Evolutionary conservation across 2,888 invertebrate species (phyloP).

Genomic region (Ypsolopha scabrella): DNA sequence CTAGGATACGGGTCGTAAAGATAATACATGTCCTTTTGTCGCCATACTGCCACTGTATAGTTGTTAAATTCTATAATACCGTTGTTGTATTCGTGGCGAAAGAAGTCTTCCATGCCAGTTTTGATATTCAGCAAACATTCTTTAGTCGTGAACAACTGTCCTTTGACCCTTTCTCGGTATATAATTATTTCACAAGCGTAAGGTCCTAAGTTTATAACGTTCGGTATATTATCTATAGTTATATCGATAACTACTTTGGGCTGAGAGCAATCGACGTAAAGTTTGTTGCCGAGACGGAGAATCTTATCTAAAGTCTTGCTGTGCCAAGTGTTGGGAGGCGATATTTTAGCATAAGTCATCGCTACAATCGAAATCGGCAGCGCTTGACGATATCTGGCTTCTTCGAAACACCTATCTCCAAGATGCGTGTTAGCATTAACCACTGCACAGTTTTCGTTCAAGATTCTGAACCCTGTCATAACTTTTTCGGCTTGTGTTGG

Average conservation of each 20-base stretch:
- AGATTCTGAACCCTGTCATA: slow-evolving; percentile 65
- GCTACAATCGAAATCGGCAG: slow-evolving; percentile 70
- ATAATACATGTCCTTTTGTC: slow-evolving; percentile 73
- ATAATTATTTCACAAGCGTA: slow-evolving; percentile 70
- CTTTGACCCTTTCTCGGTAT: slow-evolving; percentile 61
- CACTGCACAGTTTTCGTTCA: slow-evolving; percentile 68
- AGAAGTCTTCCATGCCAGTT: slow-evolving; percentile 61
- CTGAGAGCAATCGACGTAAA: slow-evolving; percentile 64
- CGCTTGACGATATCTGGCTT: slow-evolving; percentile 70
- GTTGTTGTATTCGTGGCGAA: slow-evolving; percentile 58
- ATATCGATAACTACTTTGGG: slow-evolving; percentile 61
- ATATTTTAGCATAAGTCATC: slow-evolving; percentile 74
- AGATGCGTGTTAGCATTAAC: slow-evolving; percentile 70
- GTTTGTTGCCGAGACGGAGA: slow-evolving; percentile 67
- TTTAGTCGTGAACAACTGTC: slow-evolving; percentile 57
- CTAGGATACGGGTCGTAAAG: slow-evolving; percentile 76
- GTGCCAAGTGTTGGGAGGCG: slow-evolving; percentile 72
- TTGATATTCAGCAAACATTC: slow-evolving; percentile 63
- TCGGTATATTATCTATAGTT: slow-evolving; percentile 66
- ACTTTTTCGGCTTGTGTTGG: slow-evolving; percentile 57
- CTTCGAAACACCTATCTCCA: slow-evolving; percentile 69
- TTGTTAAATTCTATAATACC: slow-evolving; percentile 72
- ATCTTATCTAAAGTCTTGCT: slow-evolving; percentile 70
- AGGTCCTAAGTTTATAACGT: slow-evolving; percentile 67
- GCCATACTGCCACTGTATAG: slow-evolving; percentile 71